Base-by-base conservation (phyloP, 1,140 invertebrate genomes). In the Conus betulinus region DNA sequence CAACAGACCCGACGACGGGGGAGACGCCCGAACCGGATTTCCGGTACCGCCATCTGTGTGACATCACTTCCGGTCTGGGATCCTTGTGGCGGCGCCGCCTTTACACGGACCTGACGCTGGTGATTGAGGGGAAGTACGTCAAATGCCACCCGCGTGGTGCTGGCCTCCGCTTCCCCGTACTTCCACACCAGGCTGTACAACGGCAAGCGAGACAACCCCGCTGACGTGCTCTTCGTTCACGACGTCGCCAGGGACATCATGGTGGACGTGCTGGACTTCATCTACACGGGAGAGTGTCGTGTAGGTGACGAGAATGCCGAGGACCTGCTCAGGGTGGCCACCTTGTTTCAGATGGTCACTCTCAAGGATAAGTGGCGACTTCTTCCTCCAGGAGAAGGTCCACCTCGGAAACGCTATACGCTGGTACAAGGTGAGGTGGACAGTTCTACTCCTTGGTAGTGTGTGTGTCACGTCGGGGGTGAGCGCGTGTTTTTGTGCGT, bases 381-480 rank as follows among this genome's bases (percentile, higher is more conserved):
- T 97, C 91, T 99, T 98, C 94, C 95, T 99, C 55, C 97, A 97
- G 89, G 97, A 98, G 92, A 98, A 98, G 93, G 96, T 99, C 67
- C 97, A 98, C 95, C 97, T 98, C 0, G 98, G 97, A 90, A 99
- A 99, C 94, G 98, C 98, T 95, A 96, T 99, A 84, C 98, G 98
- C 1, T 98, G 99, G 93, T 96, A 97, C 84, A 96, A 98, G 57
- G 79, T 81, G 51, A 23, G 79, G 8, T 17, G n/a, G 39, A 39
- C 39, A 39, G 39, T 39, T 39, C 39, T 39, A 3, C 39, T 39
- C 39, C 39, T 39, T 39, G 39, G 39, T 39, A 39, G 39, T 39
- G 39, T 39, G 39, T 0, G 39, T 39, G 39, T 39, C 39, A 39
- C 39, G 39, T 39, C 3, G 0, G 39, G 39, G 39, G 39, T 39